These are phyloP conservation scores for Trachurus trachurus DNA, from an alignment of 2,797 vertebrate genomes.

Conservation along the genomic window DNA sequence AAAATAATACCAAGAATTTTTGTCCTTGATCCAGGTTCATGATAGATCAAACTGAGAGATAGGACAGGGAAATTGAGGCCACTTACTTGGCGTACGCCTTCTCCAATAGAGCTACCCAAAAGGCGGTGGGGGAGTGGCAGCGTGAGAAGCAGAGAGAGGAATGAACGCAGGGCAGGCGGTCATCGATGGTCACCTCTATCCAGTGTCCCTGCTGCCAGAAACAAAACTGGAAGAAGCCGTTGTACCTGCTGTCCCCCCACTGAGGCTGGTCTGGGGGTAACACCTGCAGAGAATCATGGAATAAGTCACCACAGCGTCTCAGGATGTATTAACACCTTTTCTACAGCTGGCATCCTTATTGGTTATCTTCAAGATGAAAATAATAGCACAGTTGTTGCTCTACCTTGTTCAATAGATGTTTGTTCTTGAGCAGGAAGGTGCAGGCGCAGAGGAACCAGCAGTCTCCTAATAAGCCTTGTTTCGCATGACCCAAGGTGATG, in stretches of 20 bases:
- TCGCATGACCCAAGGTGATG: slow-evolving; percentile 87
- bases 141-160: slow-evolving; percentile 93
- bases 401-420: slow-evolving; percentile 91
- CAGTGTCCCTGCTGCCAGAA: slow-evolving; percentile 95
- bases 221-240: slow-evolving; percentile 89
- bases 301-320: slow-evolving; percentile 1
- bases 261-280: slow-evolving; percentile 90
- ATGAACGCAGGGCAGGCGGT: slow-evolving; percentile 92
- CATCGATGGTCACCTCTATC: slow-evolving; percentile 93
- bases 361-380: too few species aligned
- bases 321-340: background rate
- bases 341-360: background rate
- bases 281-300: slow-evolving; percentile 83
- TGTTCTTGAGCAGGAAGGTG: slow-evolving; percentile 90
- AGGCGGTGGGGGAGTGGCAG: slow-evolving; percentile 90
- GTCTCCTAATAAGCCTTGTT: slow-evolving; percentile 95
- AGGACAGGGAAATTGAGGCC: slow-evolving; percentile 6
- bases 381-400: background rate
- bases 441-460: slow-evolving; percentile 98
- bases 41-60: background rate
- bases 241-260: slow-evolving; percentile 90
- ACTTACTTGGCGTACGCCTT: slow-evolving; percentile 97
- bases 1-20: background rate
- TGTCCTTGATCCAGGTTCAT: background rate
- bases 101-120: slow-evolving; percentile 97